Evolutionary conservation across 1,140 invertebrate genomes (phyloP).

Genomic region (Marisa cornuarietis): DNA sequence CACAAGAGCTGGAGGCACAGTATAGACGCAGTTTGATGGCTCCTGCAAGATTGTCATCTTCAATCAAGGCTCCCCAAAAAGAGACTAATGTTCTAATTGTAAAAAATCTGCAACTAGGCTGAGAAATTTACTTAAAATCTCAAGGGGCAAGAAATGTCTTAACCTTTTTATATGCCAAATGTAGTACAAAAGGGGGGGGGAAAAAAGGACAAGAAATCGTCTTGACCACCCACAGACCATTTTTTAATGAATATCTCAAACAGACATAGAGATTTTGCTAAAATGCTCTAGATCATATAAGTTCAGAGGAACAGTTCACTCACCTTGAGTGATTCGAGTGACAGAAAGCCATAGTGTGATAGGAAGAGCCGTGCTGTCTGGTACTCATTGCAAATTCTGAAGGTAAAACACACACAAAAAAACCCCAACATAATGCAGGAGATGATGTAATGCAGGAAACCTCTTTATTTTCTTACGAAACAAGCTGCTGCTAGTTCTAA

Average conservation of each 20-base stretch:
- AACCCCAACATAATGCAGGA: no score
- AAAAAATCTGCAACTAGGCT: no score
- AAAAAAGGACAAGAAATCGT: no score
- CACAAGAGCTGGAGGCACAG: conserved; percentile 73
- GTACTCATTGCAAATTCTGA: conserved; percentile 76
- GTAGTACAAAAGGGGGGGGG: no score
- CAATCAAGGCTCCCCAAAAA: neutral
- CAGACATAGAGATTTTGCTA: neutral
- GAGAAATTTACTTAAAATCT: no score
- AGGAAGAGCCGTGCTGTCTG: conserved; percentile 93
- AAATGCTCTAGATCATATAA: neutral
- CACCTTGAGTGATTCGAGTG: conserved; percentile 76
- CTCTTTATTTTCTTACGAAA: no score
- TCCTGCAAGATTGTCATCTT: conserved; percentile 47
- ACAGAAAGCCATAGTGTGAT: conserved; percentile 92
- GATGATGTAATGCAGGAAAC: no score
- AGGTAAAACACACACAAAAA: no score
- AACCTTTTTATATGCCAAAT: no score
- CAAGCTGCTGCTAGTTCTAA: no score
- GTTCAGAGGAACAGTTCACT: neutral
- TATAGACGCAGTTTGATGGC: conserved; percentile 51
- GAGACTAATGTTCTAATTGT: neutral
- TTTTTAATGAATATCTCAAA: neutral
- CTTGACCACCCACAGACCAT: neutral
- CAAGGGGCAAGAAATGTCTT: no score